A percentile compares a stretch with the other conserved stretches of the same genome.
phyloP scores from a whole-genome alignment of 2,888 invertebrate genomes.

The Heliconius aoede region DNA sequence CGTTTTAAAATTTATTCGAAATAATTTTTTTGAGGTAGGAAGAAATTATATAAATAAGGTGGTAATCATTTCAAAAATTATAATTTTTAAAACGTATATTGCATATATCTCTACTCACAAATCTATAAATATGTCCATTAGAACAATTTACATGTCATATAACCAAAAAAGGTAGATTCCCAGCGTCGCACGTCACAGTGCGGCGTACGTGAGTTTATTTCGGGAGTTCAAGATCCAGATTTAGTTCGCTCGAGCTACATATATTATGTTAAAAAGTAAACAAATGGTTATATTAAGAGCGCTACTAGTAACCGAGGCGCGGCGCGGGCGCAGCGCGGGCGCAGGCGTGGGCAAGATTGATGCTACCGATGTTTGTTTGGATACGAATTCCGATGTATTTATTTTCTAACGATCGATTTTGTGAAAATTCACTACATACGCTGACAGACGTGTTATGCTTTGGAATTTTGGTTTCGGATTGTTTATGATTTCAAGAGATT shows the following conservation, averaged over 20 bases:
- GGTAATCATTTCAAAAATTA: too few species aligned
- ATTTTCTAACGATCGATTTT: slow-evolving; percentile 72
- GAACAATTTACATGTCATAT: slow-evolving; percentile 39
- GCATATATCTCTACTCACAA: neutral
- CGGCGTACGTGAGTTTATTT: slow-evolving; percentile 73
- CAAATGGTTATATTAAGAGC: slow-evolving; percentile 73
- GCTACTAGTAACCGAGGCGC: slow-evolving; percentile 46
- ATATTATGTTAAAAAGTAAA: slow-evolving; percentile 74
- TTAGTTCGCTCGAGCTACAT: slow-evolving; percentile 68
- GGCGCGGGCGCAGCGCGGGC: slow-evolving; percentile 65
- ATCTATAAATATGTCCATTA: neutral
- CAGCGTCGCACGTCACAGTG: slow-evolving; percentile 41
- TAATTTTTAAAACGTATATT: neutral
- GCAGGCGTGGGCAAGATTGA: slow-evolving; percentile 76
- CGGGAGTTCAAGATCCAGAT: slow-evolving; percentile 64
- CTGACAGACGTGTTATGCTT: slow-evolving; percentile 70
- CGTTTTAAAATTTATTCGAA: neutral
- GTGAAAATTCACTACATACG: slow-evolving; percentile 73
- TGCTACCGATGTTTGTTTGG: slow-evolving; percentile 66
- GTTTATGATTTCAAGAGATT: neutral
- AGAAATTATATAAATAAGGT: too few species aligned
- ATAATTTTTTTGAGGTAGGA: too few species aligned
- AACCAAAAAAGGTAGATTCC: slow-evolving; percentile 60
- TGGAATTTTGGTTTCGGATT: slow-evolving; percentile 52
- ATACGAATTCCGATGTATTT: slow-evolving; percentile 68